Conservation (phyloP, 2,797 vertebrate species). For the Dromococcyx pavoninus region DNA sequence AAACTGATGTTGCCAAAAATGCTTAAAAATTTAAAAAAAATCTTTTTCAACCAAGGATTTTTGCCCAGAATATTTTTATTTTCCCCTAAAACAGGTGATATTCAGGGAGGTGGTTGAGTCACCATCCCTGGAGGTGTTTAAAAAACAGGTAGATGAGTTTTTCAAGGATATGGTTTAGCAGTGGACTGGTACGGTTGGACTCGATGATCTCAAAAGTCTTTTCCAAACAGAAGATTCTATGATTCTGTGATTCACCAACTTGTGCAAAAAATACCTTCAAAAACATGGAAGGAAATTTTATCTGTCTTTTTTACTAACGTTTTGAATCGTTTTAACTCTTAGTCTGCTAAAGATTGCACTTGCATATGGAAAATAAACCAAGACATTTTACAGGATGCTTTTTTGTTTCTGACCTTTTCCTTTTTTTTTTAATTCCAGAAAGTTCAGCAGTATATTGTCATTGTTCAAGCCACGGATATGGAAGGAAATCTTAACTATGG, state of each 20-base stretch:
- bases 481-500: constrained; percentile 95
- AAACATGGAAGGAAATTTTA: not conserved
- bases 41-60: not conserved
- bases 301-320: not conserved
- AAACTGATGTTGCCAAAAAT: not conserved
- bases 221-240: no score
- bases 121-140: no score
- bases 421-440: constrained; percentile 77
- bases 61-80: not conserved
- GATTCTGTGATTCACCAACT: not conserved
- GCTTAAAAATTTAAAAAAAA: not conserved
- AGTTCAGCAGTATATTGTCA: constrained; percentile 94
- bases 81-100: not conserved
- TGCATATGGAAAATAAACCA: not conserved
- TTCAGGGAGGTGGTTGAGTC: no score
- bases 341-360: not conserved
- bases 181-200: no score
- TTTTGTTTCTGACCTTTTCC: not conserved
- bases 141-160: no score
- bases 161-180: no score
- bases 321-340: not conserved
- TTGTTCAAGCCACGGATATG: constrained; percentile 95
- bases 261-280: not conserved
- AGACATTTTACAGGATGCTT: rapidly evolving
- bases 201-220: no score